Conservation (phyloP, 2,888 invertebrate species). For the Pseudeuparius sepicola region DNA sequence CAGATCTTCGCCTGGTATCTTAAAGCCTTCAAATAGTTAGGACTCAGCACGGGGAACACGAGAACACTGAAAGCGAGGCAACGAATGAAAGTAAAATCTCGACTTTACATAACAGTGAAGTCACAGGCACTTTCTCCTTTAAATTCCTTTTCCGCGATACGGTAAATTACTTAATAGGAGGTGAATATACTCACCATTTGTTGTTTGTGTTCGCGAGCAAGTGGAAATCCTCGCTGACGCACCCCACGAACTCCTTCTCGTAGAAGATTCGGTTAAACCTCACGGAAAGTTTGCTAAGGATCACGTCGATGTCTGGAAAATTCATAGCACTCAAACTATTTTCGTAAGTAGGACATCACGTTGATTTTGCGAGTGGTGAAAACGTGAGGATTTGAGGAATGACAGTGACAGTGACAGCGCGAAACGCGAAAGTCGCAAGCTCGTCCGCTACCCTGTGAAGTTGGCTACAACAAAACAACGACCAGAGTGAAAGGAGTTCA, state of each 20-base stretch:
- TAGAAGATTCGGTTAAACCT: slow-evolving; percentile 33
- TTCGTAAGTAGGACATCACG: too few relatives aligned
- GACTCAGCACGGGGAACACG: slow-evolving; percentile 33
- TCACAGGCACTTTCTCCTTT: slow-evolving; percentile 38
- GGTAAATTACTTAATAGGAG: too few relatives aligned
- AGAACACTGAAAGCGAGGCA: slow-evolving; percentile 34
- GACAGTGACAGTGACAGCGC: too few relatives aligned
- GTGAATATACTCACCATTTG: too few relatives aligned
- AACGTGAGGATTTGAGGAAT: too few relatives aligned
- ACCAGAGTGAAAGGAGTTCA: too few relatives aligned
- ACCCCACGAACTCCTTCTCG: slow-evolving; percentile 32
- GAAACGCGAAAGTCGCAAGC: too few relatives aligned
- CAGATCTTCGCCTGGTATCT: slow-evolving; percentile 32
- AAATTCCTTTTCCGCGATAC: slow-evolving; percentile 34
- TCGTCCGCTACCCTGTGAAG: too few relatives aligned
- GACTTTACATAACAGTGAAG: slow-evolving; percentile 39
- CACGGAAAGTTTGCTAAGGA: slow-evolving; percentile 29
- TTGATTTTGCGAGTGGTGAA: too few relatives aligned
- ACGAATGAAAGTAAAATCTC: slow-evolving; percentile 32
- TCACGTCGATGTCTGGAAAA: slow-evolving; percentile 28
- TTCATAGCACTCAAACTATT: slow-evolving; percentile 30
- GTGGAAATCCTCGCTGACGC: slow-evolving; percentile 30
- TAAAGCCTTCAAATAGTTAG: slow-evolving; percentile 32
- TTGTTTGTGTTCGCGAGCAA: slow-evolving; percentile 26
- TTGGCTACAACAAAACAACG: too few relatives aligned